Conservation (phyloP, 2,888 invertebrate species). For the Conomelus anceps region DNA sequence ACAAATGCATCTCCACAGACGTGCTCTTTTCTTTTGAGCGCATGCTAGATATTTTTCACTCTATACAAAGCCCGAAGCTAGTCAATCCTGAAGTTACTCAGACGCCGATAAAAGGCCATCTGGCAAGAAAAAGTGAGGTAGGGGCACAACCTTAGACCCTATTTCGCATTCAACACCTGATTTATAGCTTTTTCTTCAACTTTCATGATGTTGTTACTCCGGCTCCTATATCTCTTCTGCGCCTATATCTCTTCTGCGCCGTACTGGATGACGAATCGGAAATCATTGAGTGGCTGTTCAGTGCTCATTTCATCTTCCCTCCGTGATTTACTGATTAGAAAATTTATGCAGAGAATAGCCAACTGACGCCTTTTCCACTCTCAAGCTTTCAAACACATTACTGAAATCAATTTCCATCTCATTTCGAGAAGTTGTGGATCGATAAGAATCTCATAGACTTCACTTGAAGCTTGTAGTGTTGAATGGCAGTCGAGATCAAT, state of each 20-base stretch:
- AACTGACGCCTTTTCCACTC: background rate
- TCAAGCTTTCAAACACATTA: background rate
- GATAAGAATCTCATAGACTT: background rate
- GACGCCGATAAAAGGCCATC: background rate
- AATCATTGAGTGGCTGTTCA: background rate
- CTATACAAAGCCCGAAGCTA: background rate
- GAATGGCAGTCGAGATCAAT: background rate
- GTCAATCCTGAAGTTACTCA: background rate
- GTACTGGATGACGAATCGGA: background rate
- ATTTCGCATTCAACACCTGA: background rate
- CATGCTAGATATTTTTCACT: background rate
- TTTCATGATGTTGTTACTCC: background rate
- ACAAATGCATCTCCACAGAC: background rate
- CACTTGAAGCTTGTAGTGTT: background rate
- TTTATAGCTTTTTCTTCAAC: background rate
- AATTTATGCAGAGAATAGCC: background rate
- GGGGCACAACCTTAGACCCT: background rate
- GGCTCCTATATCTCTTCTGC: background rate
- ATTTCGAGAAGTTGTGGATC: background rate
- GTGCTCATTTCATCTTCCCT: background rate
- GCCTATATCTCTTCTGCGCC: background rate
- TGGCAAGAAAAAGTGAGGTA: background rate
- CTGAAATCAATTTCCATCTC: background rate
- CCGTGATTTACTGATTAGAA: background rate
- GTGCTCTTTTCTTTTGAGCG: background rate